Percentiles rank a stretch among this genome's conserved stretches.
These are phyloP conservation scores for Oopsacas minuta DNA, from an alignment of 37 sponge, comb jelly and placozoan genomes.

Conservation along the genomic window DNA sequence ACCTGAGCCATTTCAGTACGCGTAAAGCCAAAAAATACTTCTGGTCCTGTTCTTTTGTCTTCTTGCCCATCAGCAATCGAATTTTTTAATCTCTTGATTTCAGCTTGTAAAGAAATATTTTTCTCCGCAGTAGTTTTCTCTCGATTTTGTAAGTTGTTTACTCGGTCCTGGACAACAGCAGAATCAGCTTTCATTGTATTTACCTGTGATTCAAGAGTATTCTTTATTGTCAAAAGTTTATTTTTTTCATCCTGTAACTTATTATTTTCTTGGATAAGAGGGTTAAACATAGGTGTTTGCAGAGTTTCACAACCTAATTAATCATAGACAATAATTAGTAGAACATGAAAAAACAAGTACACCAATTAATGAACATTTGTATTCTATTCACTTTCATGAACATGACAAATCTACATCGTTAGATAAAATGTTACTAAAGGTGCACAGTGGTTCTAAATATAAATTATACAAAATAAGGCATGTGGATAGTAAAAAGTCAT, in stretches of 20 bases:
- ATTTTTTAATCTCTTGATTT: conserved; percentile 7
- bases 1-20: conserved; percentile 12
- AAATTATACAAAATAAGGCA: too few relatives aligned
- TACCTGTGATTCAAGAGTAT: neutral
- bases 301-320: neutral
- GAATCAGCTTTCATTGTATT: neutral
- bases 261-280: neutral
- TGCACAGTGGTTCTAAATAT: too few relatives aligned
- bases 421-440: too few relatives aligned
- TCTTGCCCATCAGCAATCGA: neutral
- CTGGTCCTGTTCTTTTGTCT: neutral
- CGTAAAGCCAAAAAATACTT: neutral
- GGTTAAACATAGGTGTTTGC: neutral
- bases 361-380: neutral
- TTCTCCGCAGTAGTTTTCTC: neutral
- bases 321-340: too few relatives aligned
- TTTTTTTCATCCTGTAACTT: neutral
- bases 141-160: neutral
- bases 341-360: neutral
- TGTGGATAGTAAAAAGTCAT: too few relatives aligned
- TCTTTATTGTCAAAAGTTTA: neutral
- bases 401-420: too few relatives aligned
- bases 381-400: neutral
- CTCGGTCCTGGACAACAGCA: neutral
- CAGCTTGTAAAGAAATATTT: neutral